Conservation (phyloP, 2,797 vertebrate species). For the Nothura maculosa region DNA sequence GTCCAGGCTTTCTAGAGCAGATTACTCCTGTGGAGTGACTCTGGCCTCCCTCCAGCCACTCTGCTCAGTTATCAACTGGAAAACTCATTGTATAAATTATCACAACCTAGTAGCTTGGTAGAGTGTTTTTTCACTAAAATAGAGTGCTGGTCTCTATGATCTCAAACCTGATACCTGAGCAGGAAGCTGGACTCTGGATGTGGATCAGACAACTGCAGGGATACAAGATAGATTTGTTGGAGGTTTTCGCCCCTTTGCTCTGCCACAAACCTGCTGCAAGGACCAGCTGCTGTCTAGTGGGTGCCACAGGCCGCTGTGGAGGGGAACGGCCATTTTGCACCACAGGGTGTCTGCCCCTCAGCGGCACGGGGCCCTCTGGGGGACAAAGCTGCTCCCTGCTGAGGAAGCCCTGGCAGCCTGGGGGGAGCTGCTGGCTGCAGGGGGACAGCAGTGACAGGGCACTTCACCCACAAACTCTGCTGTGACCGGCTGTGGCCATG, state of each 20-base stretch:
- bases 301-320: too few relatives aligned
- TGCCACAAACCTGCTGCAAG: fast-evolving
- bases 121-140: background rate
- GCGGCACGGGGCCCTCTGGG: fast-evolving
- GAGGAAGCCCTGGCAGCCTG: background rate
- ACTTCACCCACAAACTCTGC: too few relatives aligned
- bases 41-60: constrained; percentile 28
- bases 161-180: background rate
- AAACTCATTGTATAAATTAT: constrained; percentile 31
- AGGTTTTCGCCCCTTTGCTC: background rate
- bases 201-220: background rate
- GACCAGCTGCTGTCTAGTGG: fast-evolving
- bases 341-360: fast-evolving
- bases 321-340: background rate
- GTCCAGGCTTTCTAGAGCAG: constrained; percentile 38
- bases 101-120: background rate
- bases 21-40: constrained; percentile 29
- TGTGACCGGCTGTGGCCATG: too few relatives aligned
- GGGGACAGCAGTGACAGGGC: fast-evolving
- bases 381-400: background rate
- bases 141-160: background rate
- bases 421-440: background rate
- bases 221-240: background rate
- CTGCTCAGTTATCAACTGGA: constrained; percentile 41
- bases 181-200: background rate